Conservation (phyloP, 2,113 vertebrate species). For the Clarias macrocephalus region DNA sequence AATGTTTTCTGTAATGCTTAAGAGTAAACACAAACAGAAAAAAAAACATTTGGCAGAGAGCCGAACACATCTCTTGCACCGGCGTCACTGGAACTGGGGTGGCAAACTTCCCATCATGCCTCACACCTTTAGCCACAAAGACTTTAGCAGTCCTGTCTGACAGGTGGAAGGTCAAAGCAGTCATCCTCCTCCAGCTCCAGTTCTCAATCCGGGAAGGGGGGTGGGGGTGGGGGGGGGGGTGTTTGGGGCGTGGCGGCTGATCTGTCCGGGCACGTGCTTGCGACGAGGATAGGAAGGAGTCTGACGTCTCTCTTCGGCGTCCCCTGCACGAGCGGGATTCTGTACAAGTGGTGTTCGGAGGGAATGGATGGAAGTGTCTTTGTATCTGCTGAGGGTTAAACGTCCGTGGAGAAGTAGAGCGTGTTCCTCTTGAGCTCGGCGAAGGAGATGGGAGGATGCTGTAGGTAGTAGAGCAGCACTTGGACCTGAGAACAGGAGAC, state of each 20-base stretch:
- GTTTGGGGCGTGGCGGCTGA: constrained; percentile 6
- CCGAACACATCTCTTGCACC: constrained; percentile 44
- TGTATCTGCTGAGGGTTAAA: constrained; percentile 71
- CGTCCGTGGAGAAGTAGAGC: constrained; percentile 97
- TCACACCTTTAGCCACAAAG: not conserved
- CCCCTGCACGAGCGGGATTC: constrained; percentile 39
- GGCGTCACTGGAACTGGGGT: constrained; percentile 50
- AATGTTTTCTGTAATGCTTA: constrained; percentile 66
- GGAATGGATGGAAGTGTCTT: constrained; percentile 43
- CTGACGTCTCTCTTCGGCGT: constrained; percentile 41
- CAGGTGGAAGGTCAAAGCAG: not conserved
- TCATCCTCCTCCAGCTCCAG: constrained; percentile 5
- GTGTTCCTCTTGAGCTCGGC: constrained; percentile 94
- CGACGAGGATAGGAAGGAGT: constrained; percentile 37
- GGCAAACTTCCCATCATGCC: constrained; percentile 29
- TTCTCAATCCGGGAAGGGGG: constrained; percentile 18
- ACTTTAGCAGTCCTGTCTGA: not conserved
- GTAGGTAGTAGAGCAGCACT: constrained; percentile 97
- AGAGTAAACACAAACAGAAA: constrained; percentile 25
- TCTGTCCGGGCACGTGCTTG: constrained; percentile 36
- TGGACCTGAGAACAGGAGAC: constrained; percentile 79
- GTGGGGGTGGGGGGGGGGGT: not conserved
- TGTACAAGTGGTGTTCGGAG: constrained; percentile 63
- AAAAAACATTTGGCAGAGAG: constrained; percentile 35
- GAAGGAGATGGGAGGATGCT: constrained; percentile 92